Evolutionary conservation across 2,888 invertebrate species (phyloP).

Genomic region (Sphecodes monilicornis): DNA sequence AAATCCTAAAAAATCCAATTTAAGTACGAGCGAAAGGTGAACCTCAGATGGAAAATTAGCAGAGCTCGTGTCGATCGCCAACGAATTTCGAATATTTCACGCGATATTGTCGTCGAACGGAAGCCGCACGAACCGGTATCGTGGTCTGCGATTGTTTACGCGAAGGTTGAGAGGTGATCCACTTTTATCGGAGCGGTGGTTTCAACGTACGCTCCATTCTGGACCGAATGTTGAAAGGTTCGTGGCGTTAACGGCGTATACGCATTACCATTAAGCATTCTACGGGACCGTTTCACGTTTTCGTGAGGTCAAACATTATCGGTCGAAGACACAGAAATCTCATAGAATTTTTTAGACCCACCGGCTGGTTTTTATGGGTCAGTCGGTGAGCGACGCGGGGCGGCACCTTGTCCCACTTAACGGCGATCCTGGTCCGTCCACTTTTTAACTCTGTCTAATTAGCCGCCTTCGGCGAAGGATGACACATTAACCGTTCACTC

Average conservation of each 20-base stretch:
- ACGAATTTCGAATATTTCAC: neutral
- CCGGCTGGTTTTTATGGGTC: slow-evolving; percentile 53
- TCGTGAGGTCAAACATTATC: neutral
- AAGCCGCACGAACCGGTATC: neutral
- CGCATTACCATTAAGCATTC: neutral
- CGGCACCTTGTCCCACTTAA: slow-evolving; percentile 66
- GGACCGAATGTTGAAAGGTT: neutral
- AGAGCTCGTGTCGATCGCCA: neutral
- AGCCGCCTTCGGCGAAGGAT: slow-evolving; percentile 64
- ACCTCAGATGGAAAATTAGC: neutral
- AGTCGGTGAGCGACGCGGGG: slow-evolving; percentile 48
- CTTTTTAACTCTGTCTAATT: slow-evolving; percentile 71
- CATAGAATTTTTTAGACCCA: neutral
- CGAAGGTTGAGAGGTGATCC: neutral
- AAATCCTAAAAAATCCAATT: too few relatives aligned
- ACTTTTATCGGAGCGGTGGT: neutral
- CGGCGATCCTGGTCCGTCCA: slow-evolving; percentile 71
- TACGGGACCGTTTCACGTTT: neutral
- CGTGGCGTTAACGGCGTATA: neutral
- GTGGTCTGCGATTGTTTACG: neutral
- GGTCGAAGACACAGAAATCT: neutral
- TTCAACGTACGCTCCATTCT: slow-evolving; percentile 13
- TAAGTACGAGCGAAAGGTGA: neutral
- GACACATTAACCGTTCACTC: slow-evolving; percentile 48
- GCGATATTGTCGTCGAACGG: neutral